phyloP scores from a whole-genome alignment of 1,140 invertebrate genomes.

The Thaumetopoea pityocampa region DNA sequence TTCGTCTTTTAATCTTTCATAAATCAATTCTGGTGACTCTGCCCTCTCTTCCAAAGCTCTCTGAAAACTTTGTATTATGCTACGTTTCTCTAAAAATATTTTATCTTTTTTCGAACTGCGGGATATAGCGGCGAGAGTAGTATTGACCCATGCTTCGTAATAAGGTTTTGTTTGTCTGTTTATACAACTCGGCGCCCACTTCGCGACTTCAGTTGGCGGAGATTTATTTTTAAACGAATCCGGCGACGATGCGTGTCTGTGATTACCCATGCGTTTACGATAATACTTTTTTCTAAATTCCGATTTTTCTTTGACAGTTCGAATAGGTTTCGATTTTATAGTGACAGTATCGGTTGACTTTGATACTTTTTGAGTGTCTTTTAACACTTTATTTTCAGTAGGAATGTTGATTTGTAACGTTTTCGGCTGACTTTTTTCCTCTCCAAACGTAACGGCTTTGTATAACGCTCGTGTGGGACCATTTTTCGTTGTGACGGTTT shows the following conservation, averaged over 20 bases:
- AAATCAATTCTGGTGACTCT: slow-evolving; percentile 30
- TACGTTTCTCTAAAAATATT: slow-evolving; percentile 25
- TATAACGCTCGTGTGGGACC: slow-evolving; percentile 28
- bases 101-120: slow-evolving; percentile 28
- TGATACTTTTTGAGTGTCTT: slow-evolving; percentile 10
- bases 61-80: slow-evolving; percentile 21
- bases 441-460: slow-evolving; percentile 40
- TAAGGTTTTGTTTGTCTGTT: slow-evolving; percentile 45
- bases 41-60: slow-evolving; percentile 20
- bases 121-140: slow-evolving; percentile 34
- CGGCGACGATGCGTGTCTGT: slow-evolving; percentile 21
- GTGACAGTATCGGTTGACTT: slow-evolving; percentile 14
- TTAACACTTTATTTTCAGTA: not conserved
- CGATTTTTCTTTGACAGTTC: slow-evolving; percentile 5
- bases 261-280: slow-evolving; percentile 11
- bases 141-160: slow-evolving; percentile 58
- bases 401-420: slow-evolving; percentile 37
- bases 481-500: slow-evolving; percentile 30
- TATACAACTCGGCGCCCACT: slow-evolving; percentile 38
- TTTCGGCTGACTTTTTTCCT: slow-evolving; percentile 21
- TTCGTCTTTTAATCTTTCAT: slow-evolving; percentile 38
- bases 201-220: slow-evolving; percentile 45
- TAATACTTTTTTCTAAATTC: slow-evolving; percentile 7
- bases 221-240: slow-evolving; percentile 15
- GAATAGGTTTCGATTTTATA: slow-evolving; percentile 4